phyloP scores from a whole-genome alignment of 2,888 invertebrate genomes.

The Miltochrista miniata region DNA sequence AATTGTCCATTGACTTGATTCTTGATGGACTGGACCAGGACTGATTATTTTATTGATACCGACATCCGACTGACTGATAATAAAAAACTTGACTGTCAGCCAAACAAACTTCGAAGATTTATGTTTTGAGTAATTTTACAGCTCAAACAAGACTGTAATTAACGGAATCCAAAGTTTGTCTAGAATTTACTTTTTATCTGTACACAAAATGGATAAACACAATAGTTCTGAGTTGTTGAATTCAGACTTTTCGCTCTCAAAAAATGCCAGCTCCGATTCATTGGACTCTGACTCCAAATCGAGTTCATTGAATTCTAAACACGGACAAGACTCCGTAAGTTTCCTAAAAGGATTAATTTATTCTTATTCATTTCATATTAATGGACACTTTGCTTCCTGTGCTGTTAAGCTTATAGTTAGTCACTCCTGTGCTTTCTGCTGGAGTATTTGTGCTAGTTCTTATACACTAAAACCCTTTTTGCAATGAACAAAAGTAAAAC shows the following conservation, averaged over 20 bases:
- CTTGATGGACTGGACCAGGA: too few relatives aligned
- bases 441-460: conserved; percentile 9
- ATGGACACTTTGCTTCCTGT: conserved; percentile 63
- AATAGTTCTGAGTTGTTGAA: conserved; percentile 86
- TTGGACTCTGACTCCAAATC: conserved; percentile 93
- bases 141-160: too few relatives aligned
- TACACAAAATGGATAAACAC: conserved; percentile 84
- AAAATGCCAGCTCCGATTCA: conserved; percentile 92
- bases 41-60: too few relatives aligned
- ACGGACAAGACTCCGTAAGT: conserved; percentile 91
- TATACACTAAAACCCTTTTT: background rate
- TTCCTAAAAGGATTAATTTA: conserved; percentile 78
- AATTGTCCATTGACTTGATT: too few relatives aligned
- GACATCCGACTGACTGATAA: background rate
- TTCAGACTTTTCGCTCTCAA: conserved; percentile 86
- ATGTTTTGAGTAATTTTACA: background rate
- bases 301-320: conserved; percentile 92
- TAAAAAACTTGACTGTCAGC: background rate
- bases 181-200: background rate
- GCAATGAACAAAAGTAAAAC: conserved; percentile 57
- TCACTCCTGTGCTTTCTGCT: conserved; percentile 19
- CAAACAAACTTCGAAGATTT: background rate
- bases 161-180: background rate
- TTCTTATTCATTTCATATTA: conserved; percentile 62
- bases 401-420: conserved; percentile 40